These are phyloP conservation scores for Hydractinia echinata DNA, from an alignment of 30 jellyfish, hydroid and myxozoan genomes.

Conservation along the genomic window DNA sequence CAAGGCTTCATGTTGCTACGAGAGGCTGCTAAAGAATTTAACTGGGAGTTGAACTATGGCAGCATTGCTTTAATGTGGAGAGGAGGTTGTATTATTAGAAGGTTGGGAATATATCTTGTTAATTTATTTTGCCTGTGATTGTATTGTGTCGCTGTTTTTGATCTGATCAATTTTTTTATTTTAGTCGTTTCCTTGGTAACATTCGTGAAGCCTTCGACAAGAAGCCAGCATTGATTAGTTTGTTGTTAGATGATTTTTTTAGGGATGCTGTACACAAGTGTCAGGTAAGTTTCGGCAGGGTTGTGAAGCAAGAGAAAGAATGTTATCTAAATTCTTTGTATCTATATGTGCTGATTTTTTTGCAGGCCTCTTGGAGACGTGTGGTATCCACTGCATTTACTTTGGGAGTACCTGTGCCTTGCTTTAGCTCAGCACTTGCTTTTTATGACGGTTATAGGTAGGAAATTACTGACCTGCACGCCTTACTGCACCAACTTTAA, in stretches of 20 bases:
- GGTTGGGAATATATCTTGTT: constrained; percentile 27
- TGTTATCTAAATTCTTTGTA: background rate
- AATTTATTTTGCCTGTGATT: too few species aligned
- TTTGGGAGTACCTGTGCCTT: constrained; percentile 94
- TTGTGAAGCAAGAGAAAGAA: background rate
- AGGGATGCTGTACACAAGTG: constrained; percentile 66
- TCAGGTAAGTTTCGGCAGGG: constrained; percentile 51
- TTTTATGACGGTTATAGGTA: constrained; percentile 92
- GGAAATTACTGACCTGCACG: too few species aligned
- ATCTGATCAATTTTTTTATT: background rate
- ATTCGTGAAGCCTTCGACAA: constrained; percentile 89
- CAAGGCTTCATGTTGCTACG: constrained; percentile 98
- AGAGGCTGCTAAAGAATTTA: constrained; percentile 92
- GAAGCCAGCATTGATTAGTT: constrained; percentile 69
- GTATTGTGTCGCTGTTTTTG: too few species aligned
- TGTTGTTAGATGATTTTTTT: constrained; percentile 88
- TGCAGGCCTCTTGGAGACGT: constrained; percentile 88
- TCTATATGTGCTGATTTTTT: background rate
- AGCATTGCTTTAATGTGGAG: constrained; percentile 99
- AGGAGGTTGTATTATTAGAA: constrained; percentile 99
- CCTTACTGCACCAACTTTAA: too few species aligned
- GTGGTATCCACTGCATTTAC: constrained; percentile 83
- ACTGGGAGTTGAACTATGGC: constrained; percentile 91
- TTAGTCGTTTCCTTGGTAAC: constrained; percentile 92
- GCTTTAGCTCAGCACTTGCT: constrained; percentile 95